Conservation (phyloP, 2,797 vertebrate genomes). For the Helicolenus hilgendorfi region DNA sequence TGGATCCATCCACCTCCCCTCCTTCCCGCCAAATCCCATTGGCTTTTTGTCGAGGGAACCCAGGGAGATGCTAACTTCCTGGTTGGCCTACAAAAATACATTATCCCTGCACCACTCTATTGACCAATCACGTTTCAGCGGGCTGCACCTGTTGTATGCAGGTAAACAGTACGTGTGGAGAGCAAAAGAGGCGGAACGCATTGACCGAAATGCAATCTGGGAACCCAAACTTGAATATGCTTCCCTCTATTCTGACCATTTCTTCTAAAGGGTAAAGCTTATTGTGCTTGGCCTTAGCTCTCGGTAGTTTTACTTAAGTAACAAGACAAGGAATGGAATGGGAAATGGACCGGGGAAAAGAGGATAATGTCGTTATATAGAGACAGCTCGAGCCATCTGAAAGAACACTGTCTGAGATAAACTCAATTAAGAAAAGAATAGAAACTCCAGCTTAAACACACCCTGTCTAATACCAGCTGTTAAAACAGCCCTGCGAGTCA, state of each 20-base stretch:
- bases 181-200: not conserved
- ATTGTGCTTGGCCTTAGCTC: not conserved
- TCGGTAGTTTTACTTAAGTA: slow-evolving; percentile 19
- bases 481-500: slow-evolving; percentile 34
- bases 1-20: too few species aligned
- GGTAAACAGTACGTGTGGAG: too few species aligned
- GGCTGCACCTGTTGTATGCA: fast-evolving
- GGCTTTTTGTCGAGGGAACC: too few species aligned
- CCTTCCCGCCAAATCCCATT: too few species aligned
- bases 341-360: slow-evolving; percentile 13
- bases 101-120: too few species aligned
- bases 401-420: slow-evolving; percentile 68
- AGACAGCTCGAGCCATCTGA: slow-evolving; percentile 61
- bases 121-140: too few species aligned
- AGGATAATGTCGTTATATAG: slow-evolving; percentile 72
- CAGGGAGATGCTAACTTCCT: too few species aligned
- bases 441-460: slow-evolving; percentile 55
- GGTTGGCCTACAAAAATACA: too few species aligned
- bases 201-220: not conserved
- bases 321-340: slow-evolving; percentile 4
- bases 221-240: not conserved
- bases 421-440: slow-evolving; percentile 73
- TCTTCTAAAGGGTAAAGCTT: not conserved
- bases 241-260: not conserved
- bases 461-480: slow-evolving; percentile 46